Base-by-base conservation (phyloP, 2,888 invertebrate genomes). In the Lasioglossum calceatum region DNA sequence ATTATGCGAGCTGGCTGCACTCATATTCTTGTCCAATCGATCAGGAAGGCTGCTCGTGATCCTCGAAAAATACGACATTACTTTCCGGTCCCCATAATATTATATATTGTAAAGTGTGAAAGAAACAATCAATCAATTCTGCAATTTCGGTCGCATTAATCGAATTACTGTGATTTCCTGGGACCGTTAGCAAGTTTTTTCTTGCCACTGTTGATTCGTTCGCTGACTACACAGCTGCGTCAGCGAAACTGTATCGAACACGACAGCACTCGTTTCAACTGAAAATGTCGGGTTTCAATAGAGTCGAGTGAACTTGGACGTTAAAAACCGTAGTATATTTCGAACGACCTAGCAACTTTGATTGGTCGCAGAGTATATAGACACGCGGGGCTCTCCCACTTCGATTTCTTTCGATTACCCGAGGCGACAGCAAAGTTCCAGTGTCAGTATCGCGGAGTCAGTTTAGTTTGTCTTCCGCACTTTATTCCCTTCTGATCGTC, bases 401-500 rank as follows among this genome's bases (percentile, higher is more conserved):
- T 39, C 23, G 70, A 70, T 70, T 70, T 70, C 70, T 70, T 70
- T 23, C 39, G 23, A 36, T 70, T 12, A 36, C 19, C 36, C 67
- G 67, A 32, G 36, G 67, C 19, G 19, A 19, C 32, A 16, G 16
- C 32, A 2, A 64, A 64, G 16, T 70, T 39, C 67, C 36, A 39
- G 23, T 19, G 36, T 19, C 36, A 36, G 67, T 39, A 39, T 23
- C 67, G 36, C 10, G 67, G 70, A 36, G 12, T n/a, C 19, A 42
- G 67, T 67, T 67, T 8, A 70, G 39, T 70, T 70, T 70, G 36
- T 67, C 70, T 70, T 70, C 70, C 70, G 19, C 36, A 8, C 5
- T 19, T 23, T 39, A 8, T 39, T 23, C 70, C 39, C 36, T 70
- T 23, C 23, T 10, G 39, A 16, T 19, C 67, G 36, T 27, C 27